Evolutionary conservation across 2,113 vertebrate species (phyloP).

Genomic region (Ascaphus truei): DNA sequence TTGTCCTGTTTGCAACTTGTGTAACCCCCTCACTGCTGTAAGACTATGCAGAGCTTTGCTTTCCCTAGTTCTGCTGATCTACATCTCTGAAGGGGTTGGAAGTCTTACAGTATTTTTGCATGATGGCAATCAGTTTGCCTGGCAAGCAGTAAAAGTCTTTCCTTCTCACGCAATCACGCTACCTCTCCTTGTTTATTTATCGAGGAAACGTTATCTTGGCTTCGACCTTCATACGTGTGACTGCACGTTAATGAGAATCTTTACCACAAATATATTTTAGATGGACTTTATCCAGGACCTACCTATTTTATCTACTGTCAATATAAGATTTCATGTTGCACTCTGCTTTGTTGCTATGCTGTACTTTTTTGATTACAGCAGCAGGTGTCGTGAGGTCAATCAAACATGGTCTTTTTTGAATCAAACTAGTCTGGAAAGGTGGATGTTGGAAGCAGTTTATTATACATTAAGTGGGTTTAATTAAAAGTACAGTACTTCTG

Average conservation of each 20-base stretch:
- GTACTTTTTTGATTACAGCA: no score
- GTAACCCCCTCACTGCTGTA: neutral
- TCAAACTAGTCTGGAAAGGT: no score
- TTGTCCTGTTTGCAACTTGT: neutral
- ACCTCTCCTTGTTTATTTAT: neutral
- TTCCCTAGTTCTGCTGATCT: neutral
- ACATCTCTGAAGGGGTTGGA: neutral
- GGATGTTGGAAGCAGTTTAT: no score
- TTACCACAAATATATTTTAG: neutral
- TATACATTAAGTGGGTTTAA: no score
- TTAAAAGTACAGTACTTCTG: no score
- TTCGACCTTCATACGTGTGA: neutral
- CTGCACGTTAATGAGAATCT: neutral
- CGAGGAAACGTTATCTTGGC: neutral
- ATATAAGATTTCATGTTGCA: neutral
- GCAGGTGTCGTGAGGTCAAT: no score
- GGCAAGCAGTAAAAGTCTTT: neutral
- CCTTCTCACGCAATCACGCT: constrained; percentile 24
- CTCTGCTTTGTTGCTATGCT: no score
- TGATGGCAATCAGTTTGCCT: constrained; percentile 6
- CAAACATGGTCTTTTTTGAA: no score
- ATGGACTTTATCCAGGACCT: neutral
- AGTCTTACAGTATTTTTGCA: neutral
- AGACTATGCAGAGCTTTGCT: neutral
- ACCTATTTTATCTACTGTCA: neutral